Percentiles rank a stretch among this genome's conserved stretches.
Conservation (phyloP, 2,797 vertebrate species). For the Anas georgica region DNA sequence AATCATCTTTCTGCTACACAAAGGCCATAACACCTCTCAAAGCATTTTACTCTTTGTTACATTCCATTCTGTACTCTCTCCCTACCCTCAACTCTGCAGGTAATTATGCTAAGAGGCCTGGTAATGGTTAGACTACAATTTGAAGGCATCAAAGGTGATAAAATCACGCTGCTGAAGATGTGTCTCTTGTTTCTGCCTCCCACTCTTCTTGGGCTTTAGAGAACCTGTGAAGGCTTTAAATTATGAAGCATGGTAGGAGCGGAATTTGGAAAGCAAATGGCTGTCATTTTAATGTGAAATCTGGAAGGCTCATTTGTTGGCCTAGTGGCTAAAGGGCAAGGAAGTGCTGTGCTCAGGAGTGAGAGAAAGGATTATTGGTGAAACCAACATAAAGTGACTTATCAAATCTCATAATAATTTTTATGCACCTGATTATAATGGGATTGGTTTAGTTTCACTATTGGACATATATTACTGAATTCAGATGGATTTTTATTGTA, state of each 20-base stretch:
- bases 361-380: background rate
- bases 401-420: background rate
- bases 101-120: background rate
- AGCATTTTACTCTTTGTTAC: slow-evolving; percentile 1
- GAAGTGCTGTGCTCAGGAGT: background rate
- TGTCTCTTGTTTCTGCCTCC: slow-evolving; percentile 17
- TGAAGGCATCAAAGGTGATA: background rate
- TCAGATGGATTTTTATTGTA: background rate
- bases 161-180: slow-evolving; percentile 5
- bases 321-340: background rate
- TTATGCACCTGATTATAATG: background rate
- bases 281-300: slow-evolving; percentile 10
- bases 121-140: background rate
- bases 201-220: slow-evolving; percentile 14
- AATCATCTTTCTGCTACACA: background rate
- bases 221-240: slow-evolving; percentile 26
- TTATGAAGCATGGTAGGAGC: background rate
- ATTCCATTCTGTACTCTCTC: background rate
- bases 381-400: background rate
- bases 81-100: background rate
- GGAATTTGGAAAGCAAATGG: slow-evolving; percentile 46
- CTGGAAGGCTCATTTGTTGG: slow-evolving; percentile 5
- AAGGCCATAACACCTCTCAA: background rate
- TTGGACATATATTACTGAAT: background rate
- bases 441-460: background rate